phyloP scores from a whole-genome alignment of 2,888 invertebrate species.

The Andrena dorsata region DNA sequence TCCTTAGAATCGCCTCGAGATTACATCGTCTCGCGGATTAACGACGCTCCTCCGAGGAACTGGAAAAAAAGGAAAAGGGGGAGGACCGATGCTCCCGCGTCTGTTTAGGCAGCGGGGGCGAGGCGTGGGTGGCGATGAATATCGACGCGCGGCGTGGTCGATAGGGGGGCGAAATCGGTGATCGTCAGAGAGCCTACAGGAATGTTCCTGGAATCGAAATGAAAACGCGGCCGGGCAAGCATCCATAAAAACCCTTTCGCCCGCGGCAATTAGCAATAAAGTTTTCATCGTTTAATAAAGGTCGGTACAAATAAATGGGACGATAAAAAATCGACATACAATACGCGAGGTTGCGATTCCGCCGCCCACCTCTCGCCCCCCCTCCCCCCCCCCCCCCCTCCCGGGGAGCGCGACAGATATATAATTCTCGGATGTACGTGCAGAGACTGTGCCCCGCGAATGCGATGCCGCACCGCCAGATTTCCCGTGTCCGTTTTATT shows the following conservation, averaged over 20 bases:
- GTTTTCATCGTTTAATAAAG: slow-evolving; percentile 83
- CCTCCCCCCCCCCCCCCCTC: background rate
- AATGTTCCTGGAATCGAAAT: slow-evolving; percentile 76
- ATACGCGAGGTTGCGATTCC: slow-evolving; percentile 63
- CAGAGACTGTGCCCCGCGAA: slow-evolving; percentile 64
- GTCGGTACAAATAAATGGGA: slow-evolving; percentile 80
- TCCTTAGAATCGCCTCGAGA: slow-evolving; percentile 40
- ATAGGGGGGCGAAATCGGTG: background rate
- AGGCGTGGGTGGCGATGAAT: background rate
- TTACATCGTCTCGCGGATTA: slow-evolving; percentile 45
- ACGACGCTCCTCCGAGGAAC: slow-evolving; percentile 22
- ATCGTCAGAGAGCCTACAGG: slow-evolving; percentile 38
- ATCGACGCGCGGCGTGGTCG: background rate
- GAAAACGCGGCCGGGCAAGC: slow-evolving; percentile 77
- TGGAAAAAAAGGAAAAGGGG: background rate
- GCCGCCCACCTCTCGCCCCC: slow-evolving; percentile 2
- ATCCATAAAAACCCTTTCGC: slow-evolving; percentile 80
- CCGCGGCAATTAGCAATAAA: slow-evolving; percentile 82
- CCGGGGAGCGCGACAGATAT: slow-evolving; percentile 62
- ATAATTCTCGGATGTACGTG: slow-evolving; percentile 71
- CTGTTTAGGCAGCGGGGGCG: background rate
- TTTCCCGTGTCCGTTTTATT: slow-evolving; percentile 71
- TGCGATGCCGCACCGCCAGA: slow-evolving; percentile 68
- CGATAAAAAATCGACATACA: slow-evolving; percentile 81
- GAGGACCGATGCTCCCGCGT: background rate